Evolutionary conservation across 2,113 vertebrate genomes (phyloP).

Genomic region (Otis tarda): DNA sequence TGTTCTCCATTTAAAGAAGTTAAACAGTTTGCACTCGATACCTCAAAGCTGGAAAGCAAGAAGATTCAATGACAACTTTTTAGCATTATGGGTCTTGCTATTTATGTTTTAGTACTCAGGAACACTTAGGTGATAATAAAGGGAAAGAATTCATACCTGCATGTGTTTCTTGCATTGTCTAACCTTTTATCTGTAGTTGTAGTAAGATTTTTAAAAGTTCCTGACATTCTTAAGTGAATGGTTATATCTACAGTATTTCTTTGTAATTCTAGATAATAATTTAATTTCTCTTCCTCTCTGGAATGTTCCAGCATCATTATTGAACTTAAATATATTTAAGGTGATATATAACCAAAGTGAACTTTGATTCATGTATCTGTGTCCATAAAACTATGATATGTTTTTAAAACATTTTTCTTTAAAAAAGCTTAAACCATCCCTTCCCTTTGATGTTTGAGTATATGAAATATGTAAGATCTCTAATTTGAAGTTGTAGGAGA

Average conservation of each 20-base stretch:
- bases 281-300: not conserved
- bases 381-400: not conserved
- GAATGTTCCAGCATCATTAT: not conserved
- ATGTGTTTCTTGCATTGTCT: not conserved
- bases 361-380: not conserved
- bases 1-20: not conserved
- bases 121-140: not conserved
- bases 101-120: not conserved
- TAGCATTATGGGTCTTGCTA: accelerated
- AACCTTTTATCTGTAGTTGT: not conserved
- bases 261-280: not conserved
- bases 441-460: not conserved
- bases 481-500: not conserved
- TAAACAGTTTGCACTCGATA: not conserved
- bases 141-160: not conserved
- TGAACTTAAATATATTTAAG: not conserved
- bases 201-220: not conserved
- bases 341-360: not conserved
- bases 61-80: not conserved
- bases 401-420: not conserved
- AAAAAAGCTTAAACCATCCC: not conserved
- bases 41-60: not conserved
- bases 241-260: not conserved
- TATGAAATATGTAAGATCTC: not conserved
- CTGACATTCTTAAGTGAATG: not conserved